Conservation (phyloP, 2,888 invertebrate species). For the Rhamnusium bicolor region DNA sequence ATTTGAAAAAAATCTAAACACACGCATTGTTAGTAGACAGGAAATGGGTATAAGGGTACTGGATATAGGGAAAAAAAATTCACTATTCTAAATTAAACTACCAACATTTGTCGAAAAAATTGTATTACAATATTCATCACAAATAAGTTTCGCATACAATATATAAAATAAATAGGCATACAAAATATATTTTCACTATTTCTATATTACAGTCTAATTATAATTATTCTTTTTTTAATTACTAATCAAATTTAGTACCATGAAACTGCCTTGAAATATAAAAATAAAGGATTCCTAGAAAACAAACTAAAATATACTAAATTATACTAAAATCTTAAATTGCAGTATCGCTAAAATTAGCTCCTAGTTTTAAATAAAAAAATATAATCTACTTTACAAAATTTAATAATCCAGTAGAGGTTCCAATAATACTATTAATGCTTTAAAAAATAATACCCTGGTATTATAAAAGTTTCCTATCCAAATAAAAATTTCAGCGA, state of each 20-base stretch:
- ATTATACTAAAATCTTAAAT: background rate
- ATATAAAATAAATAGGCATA: constrained; percentile 20
- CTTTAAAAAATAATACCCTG: background rate
- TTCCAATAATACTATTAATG: background rate
- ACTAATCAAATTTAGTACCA: constrained; percentile 10
- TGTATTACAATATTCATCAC: constrained; percentile 27
- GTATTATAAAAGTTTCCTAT: background rate
- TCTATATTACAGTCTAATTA: constrained; percentile 8
- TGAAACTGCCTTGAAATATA: constrained; percentile 9
- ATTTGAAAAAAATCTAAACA: constrained; percentile 45
- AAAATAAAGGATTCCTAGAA: background rate
- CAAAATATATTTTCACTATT: constrained; percentile 21
- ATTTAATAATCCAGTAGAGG: background rate
- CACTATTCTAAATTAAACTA: constrained; percentile 30
- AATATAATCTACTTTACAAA: too few relatives aligned
- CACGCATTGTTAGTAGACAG: constrained; percentile 55
- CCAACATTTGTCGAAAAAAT: constrained; percentile 15
- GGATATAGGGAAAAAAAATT: constrained; percentile 28
- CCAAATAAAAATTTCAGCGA: constrained; percentile 3
- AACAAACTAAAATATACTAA: background rate
- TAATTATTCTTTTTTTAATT: background rate
- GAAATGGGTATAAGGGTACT: constrained; percentile 33
- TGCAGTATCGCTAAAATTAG: constrained; percentile 1
- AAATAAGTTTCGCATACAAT: constrained; percentile 5
- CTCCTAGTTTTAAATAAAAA: too few relatives aligned